phyloP scores from a whole-genome alignment of 2,797 vertebrate species.

The Oryzias sinensis region DNA sequence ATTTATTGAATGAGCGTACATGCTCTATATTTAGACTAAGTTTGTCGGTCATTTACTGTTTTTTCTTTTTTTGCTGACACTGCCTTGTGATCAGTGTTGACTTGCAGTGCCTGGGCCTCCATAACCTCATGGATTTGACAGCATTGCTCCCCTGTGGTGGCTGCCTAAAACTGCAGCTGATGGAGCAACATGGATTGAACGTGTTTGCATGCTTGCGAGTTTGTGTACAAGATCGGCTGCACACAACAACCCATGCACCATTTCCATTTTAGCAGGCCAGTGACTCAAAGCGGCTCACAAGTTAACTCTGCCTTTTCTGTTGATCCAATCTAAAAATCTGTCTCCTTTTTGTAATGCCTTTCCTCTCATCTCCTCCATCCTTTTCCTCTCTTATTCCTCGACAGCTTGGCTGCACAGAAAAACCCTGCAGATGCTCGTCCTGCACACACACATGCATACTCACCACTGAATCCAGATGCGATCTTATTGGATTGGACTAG shows the following conservation, averaged over 20 bases:
- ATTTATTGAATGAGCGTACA: slow-evolving; percentile 30
- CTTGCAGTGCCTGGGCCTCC: background rate
- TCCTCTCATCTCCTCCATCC: background rate
- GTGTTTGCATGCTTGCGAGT: slow-evolving; percentile 5
- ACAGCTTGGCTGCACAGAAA: slow-evolving; percentile 20
- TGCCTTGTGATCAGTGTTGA: background rate
- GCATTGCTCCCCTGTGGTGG: slow-evolving; percentile 48
- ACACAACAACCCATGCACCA: slow-evolving; percentile 38
- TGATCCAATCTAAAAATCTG: slow-evolving; percentile 35
- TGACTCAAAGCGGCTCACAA: slow-evolving; percentile 19
- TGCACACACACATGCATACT: slow-evolving; percentile 9
- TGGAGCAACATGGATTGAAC: background rate
- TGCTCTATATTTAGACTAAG: slow-evolving; percentile 45
- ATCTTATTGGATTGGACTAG: slow-evolving; percentile 35
- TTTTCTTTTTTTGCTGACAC: slow-evolving; percentile 7
- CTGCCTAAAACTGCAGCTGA: slow-evolving; percentile 21
- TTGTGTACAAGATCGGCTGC: slow-evolving; percentile 27
- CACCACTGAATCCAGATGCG: slow-evolving; percentile 20
- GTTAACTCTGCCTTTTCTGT: slow-evolving; percentile 10
- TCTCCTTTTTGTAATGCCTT: slow-evolving; percentile 20
- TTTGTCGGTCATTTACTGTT: slow-evolving; percentile 20
- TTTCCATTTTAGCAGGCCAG: slow-evolving; percentile 22
- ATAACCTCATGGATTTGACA: slow-evolving; percentile 35
- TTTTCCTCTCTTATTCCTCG: slow-evolving; percentile 5
- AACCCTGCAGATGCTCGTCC: slow-evolving; percentile 20